A percentile compares a stretch with the other conserved stretches of the same genome.
Conservation (phyloP, 2,113 vertebrate genomes). For the Sterrhoptilus dennistouni region DNA sequence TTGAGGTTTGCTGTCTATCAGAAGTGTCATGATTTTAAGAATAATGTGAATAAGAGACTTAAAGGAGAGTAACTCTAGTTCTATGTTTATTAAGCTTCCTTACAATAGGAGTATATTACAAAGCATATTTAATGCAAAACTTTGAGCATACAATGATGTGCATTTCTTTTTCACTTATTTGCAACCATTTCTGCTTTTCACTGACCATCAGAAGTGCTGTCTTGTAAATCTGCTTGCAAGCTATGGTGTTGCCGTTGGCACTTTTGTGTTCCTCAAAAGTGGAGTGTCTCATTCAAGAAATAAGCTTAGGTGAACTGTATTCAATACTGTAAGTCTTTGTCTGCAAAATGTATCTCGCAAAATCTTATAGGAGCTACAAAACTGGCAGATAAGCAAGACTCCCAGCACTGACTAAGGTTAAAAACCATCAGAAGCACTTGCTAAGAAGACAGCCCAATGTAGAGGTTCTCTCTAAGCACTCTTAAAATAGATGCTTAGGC, state of each 20-base stretch:
- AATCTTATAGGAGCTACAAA: not conserved
- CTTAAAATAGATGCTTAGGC: not conserved
- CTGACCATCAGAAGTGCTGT: not conserved
- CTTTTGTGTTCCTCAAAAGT: not conserved
- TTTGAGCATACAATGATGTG: not conserved
- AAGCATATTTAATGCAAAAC: not conserved
- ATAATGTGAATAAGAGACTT: not conserved
- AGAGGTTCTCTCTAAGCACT: not conserved
- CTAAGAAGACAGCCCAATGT: too few species aligned
- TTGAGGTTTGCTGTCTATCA: not conserved
- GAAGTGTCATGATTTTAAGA: not conserved
- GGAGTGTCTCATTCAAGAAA: not conserved
- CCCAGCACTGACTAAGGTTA: not conserved
- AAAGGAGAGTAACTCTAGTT: not conserved
- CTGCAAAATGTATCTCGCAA: not conserved
- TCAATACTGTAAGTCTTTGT: not conserved
- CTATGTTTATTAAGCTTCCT: not conserved
- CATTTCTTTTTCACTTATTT: not conserved
- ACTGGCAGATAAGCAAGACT: not conserved
- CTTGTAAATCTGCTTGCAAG: not conserved
- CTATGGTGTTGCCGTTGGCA: not conserved
- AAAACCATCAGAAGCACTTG: not conserved
- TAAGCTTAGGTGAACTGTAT: not conserved
- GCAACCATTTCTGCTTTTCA: not conserved
- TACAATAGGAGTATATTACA: not conserved